Percentiles rank a stretch among this genome's conserved stretches.
Conservation (phyloP, 2,797 vertebrate species). For the Scolopax bukidnonensis region DNA sequence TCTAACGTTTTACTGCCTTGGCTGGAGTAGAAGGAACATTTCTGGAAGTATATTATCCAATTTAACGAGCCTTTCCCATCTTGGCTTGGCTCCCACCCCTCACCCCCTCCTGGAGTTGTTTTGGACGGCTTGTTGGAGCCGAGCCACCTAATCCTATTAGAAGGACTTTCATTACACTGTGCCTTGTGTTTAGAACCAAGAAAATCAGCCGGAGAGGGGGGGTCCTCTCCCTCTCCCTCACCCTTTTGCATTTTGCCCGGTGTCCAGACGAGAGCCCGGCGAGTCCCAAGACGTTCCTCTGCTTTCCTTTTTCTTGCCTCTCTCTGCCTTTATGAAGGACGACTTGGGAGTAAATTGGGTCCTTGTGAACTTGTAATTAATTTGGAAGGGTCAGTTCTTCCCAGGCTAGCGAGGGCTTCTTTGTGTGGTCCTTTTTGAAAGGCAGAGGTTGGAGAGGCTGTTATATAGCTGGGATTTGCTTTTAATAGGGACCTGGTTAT, state of each 20-base stretch:
- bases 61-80: conserved; percentile 57
- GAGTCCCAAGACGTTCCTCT: not conserved
- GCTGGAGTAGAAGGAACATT: conserved; percentile 59
- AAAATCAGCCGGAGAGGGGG: not conserved
- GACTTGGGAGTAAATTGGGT: conserved; percentile 36
- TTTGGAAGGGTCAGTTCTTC: conserved; percentile 62
- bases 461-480: not conserved
- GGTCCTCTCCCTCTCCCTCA: not conserved
- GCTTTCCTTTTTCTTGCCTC: not conserved
- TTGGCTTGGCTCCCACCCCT: conserved; percentile 43
- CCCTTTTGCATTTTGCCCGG: not conserved
- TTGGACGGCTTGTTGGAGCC: conserved; percentile 39
- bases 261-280: not conserved
- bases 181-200: conserved; percentile 52
- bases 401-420: not conserved
- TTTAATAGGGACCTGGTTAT: conserved; percentile 35
- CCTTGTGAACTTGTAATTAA: conserved; percentile 51
- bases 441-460: not conserved
- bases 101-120: conserved; percentile 32
- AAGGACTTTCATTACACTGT: conserved; percentile 52
- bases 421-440: conserved; percentile 42
- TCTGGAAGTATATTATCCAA: conserved; percentile 60
- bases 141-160: conserved; percentile 66
- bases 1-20: conserved; percentile 66
- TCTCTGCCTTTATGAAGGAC: conserved; percentile 26